Evolutionary conservation across 1,140 invertebrate species (phyloP).

Genomic region (Monochamus saltuarius): DNA sequence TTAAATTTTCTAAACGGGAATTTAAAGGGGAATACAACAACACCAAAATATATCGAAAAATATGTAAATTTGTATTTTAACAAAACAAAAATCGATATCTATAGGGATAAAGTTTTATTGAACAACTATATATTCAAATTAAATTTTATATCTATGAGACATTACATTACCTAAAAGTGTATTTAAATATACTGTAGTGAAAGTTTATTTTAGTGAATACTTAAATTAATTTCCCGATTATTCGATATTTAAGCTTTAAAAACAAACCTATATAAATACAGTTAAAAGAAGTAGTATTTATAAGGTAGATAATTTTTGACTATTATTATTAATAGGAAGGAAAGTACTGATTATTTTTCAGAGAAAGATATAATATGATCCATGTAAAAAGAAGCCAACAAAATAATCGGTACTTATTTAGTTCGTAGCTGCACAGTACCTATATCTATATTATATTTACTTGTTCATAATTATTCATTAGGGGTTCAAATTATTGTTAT

Average conservation of each 20-base stretch:
- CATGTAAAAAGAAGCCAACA: slow-evolving; percentile 6
- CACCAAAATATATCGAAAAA: slow-evolving; percentile 44
- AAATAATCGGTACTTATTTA: slow-evolving; percentile 32
- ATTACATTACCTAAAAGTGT: slow-evolving; percentile 41
- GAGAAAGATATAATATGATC: slow-evolving; percentile 11
- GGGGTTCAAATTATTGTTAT: slow-evolving; percentile 43
- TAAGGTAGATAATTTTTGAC: slow-evolving; percentile 40
- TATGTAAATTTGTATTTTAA: slow-evolving; percentile 45
- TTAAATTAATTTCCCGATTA: slow-evolving; percentile 37
- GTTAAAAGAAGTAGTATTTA: slow-evolving; percentile 38
- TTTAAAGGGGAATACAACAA: slow-evolving; percentile 29
- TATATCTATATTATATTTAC: slow-evolving; percentile 42
- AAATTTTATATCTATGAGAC: slow-evolving; percentile 46
- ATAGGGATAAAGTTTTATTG: slow-evolving; percentile 38
- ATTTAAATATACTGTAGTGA: slow-evolving; percentile 46
- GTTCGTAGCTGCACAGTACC: slow-evolving; percentile 44
- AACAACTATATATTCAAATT: slow-evolving; percentile 43
- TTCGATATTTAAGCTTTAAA: slow-evolving; percentile 39
- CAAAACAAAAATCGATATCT: slow-evolving; percentile 32
- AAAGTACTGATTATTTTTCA: slow-evolving; percentile 35
- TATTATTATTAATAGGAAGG: slow-evolving; percentile 34
- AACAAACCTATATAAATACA: slow-evolving; percentile 31
- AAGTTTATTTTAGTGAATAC: slow-evolving; percentile 39
- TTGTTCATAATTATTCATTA: slow-evolving; percentile 40
- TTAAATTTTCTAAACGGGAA: slow-evolving; percentile 23